Base-by-base conservation (phyloP, 2,797 vertebrate genomes). In the Pseudotriccus pelzelni region DNA sequence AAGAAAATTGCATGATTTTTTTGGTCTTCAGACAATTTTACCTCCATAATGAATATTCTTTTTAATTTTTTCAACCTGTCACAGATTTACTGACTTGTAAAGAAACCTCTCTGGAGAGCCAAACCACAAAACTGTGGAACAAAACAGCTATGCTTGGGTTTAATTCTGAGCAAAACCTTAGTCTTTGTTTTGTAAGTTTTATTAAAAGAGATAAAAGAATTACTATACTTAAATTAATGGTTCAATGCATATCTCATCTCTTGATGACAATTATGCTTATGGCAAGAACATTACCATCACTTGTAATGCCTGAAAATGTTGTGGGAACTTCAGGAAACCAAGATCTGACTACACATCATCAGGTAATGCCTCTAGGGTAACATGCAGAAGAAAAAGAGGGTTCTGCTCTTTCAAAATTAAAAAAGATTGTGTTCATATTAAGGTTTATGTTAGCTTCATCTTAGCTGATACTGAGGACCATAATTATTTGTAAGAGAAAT, bases 11-110 rank as follows among this genome's bases (percentile, higher is more conserved):
- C n/a, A 30, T 21, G 7, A 20, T 37, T n/a, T 44, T 37, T 89
- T 89, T 96, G 44, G 64, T 87, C 41, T 70, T 92, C 55, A 78
- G 55, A 69, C 44, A 92, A 55, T 75, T 88, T 93, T 79, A 36
- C 44, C 34, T 75, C 69, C 28, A 32, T 76, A 68, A 81, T 53
- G 32, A 86, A 60, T 84, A 27, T 76, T 87, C 32, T 46, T 66
- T 39, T 60, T 47, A 19, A 17, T 74, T 88, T 89, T 95, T 83
- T 79, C 19, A 39, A 60, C 14, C n/a, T 50, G 20, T 84, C 62
- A 78, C 14, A 78, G 50, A 37, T 88, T 81, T 90, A 39, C 63
- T 87, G 83, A 56, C 1, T 0, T 20, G 22, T 50, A 56, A 90
- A 91, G 87, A 91, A 86, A 22, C 14, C 32, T 7, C 34, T 86